Evolutionary conservation across 2,797 vertebrate species (phyloP).

Genomic region (Steatocranus sp.): DNA sequence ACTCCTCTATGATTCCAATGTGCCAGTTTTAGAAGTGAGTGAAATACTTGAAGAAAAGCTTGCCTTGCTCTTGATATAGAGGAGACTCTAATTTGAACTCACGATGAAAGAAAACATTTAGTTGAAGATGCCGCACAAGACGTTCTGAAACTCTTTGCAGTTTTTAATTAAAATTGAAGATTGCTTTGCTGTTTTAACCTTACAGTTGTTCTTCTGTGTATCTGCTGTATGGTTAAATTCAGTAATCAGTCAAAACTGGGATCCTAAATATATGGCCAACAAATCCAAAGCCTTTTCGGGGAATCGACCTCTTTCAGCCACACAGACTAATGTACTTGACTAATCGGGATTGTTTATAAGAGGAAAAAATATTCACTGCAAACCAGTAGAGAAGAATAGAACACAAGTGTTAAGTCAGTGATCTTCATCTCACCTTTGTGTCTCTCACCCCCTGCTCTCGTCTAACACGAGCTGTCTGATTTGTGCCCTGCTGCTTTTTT

Average conservation of each 20-base stretch:
- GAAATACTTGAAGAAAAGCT: neutral
- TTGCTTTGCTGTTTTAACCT: neutral
- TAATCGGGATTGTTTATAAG: neutral
- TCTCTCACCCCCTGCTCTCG: slow-evolving; percentile 11
- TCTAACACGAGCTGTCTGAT: slow-evolving; percentile 10
- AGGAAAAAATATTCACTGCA: neutral
- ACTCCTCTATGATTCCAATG: slow-evolving; percentile 33
- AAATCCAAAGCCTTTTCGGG: neutral
- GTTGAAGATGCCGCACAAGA: neutral
- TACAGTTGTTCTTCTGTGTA: neutral
- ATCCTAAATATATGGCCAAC: neutral
- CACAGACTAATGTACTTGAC: neutral
- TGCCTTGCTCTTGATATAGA: neutral
- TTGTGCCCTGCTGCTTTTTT: slow-evolving; percentile 1
- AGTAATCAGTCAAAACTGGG: neutral
- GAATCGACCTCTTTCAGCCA: neutral
- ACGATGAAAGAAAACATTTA: neutral
- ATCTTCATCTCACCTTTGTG: slow-evolving; percentile 32
- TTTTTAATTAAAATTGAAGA: slow-evolving; percentile 2
- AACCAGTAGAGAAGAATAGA: neutral
- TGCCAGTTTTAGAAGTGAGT: slow-evolving; percentile 24
- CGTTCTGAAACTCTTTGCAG: neutral
- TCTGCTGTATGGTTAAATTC: neutral
- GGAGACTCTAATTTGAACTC: neutral
- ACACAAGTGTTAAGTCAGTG: neutral